Evolutionary conservation across 2,113 vertebrate genomes (phyloP).

Genomic region (Choloepus hoffmanni): DNA sequence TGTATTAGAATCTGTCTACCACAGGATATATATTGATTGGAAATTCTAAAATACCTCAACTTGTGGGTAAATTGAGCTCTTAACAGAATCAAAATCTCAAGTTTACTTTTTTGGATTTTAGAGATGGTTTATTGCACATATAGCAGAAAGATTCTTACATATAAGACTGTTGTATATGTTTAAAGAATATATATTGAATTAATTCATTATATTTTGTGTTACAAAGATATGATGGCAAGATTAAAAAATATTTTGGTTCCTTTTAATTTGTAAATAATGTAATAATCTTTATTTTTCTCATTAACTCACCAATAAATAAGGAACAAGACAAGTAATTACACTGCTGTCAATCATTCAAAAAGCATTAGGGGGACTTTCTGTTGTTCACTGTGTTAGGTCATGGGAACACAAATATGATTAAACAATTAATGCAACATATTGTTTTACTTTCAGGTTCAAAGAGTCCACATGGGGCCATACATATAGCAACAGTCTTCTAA

Average conservation of each 20-base stretch:
- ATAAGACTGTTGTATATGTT: not conserved
- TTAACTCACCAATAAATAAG: not conserved
- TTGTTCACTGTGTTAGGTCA: not conserved
- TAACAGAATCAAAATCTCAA: not conserved
- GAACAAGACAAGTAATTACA: not conserved
- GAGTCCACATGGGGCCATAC: fast-evolving
- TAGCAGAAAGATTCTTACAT: not conserved
- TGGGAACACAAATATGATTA: not conserved
- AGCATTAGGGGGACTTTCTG: not conserved
- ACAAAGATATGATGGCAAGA: not conserved
- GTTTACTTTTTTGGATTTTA: not conserved
- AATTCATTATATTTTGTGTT: not conserved
- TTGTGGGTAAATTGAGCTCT: not conserved
- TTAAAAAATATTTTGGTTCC: not conserved
- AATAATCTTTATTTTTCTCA: not conserved
- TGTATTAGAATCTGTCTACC: not conserved
- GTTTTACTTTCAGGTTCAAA: not conserved
- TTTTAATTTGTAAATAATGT: conserved; percentile 28
- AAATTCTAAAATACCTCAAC: not conserved
- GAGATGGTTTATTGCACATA: not conserved
- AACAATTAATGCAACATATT: not conserved
- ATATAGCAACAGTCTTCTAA: not conserved
- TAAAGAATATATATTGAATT: conserved; percentile 18
- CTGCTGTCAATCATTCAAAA: conserved; percentile 28
- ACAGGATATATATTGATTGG: not conserved